These are phyloP conservation scores for Erythrolamprus reginae DNA, from an alignment of 2,113 vertebrate species.

Conservation along the genomic window DNA sequence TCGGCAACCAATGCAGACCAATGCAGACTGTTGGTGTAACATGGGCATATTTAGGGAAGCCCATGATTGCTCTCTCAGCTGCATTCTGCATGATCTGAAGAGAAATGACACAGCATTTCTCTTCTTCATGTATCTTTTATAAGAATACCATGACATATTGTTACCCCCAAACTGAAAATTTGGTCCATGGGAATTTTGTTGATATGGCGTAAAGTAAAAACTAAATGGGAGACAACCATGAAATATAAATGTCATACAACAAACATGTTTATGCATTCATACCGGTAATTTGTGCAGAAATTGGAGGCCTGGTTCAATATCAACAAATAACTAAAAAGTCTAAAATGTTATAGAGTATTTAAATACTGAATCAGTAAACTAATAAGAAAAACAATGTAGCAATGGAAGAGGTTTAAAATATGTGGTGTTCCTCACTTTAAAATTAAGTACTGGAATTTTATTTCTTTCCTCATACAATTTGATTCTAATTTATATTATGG, in stretches of 20 bases:
- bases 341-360: background rate
- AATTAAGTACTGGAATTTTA: background rate
- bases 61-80: too few relatives aligned
- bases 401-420: background rate
- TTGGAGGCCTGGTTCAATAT: background rate
- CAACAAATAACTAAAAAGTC: background rate
- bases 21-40: too few relatives aligned
- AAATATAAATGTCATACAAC: background rate
- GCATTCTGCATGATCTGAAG: too few relatives aligned
- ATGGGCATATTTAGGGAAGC: too few relatives aligned
- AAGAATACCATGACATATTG: background rate
- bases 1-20: too few relatives aligned
- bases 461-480: background rate
- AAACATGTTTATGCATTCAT: background rate
- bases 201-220: background rate
- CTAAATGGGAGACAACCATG: background rate
- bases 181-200: background rate
- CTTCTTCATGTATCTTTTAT: background rate
- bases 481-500: background rate
- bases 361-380: background rate
- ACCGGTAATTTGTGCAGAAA: background rate
- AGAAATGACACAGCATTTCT: background rate
- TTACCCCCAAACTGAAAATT: background rate
- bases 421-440: background rate
- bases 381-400: background rate